Conservation (phyloP, 1,140 invertebrate genomes). For the Euura saliciscinereae region DNA sequence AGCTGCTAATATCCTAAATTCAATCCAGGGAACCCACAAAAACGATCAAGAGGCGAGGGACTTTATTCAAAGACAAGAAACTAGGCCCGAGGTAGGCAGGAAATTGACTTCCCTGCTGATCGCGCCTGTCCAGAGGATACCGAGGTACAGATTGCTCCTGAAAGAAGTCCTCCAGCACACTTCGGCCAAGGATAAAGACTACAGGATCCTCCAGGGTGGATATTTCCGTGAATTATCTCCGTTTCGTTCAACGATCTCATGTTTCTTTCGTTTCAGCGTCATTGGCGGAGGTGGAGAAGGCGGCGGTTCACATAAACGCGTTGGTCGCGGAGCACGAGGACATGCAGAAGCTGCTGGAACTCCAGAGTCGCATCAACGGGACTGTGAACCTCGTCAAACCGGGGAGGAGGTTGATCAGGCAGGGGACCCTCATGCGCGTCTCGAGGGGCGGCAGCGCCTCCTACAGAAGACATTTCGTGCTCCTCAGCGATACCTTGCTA, state of each 20-base stretch:
- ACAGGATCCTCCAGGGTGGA: conserved; percentile 57
- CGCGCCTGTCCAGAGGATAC: conserved; percentile 77
- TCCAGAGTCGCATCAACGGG: conserved; percentile 69
- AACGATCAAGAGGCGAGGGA: conserved; percentile 65
- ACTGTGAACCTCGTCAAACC: conserved; percentile 70
- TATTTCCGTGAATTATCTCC: neutral
- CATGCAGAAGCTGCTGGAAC: conserved; percentile 69
- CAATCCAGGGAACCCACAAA: conserved; percentile 61
- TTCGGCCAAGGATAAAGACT: conserved; percentile 65
- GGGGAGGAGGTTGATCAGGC: conserved; percentile 71
- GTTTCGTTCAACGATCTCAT: neutral
- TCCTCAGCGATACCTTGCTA: conserved; percentile 58
- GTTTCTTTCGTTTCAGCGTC: conserved; percentile 61
- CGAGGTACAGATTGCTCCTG: conserved; percentile 75
- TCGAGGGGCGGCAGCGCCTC: conserved; percentile 59
- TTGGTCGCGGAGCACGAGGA: conserved; percentile 76
- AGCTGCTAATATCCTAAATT: too few species aligned
- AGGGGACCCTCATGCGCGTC: conserved; percentile 74
- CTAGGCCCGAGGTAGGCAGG: conserved; percentile 70
- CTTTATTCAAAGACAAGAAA: conserved; percentile 71
- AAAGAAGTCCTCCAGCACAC: conserved; percentile 73
- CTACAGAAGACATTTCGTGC: conserved; percentile 62
- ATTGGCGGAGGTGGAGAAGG: conserved; percentile 69
- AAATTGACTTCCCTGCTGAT: conserved; percentile 76
- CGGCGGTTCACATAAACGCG: conserved; percentile 74